Evolutionary conservation across 2,797 vertebrate species (phyloP).

Genomic region (Aplochiton taeniatus): DNA sequence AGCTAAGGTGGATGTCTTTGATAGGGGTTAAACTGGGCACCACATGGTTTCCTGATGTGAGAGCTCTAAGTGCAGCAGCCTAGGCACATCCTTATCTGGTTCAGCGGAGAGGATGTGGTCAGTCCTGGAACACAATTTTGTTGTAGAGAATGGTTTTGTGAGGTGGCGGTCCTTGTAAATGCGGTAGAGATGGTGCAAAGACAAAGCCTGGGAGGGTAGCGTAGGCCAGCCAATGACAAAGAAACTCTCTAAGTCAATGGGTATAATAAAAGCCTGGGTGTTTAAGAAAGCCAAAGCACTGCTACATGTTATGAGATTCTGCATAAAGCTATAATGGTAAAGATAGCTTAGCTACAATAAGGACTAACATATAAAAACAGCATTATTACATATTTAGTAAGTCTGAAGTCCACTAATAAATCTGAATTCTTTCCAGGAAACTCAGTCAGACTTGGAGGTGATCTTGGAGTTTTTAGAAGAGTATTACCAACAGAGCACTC

Average conservation of each 20-base stretch:
- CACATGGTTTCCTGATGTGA: not conserved
- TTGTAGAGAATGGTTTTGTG: conserved; percentile 56
- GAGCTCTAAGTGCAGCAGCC: not conserved
- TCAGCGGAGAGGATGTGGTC: conserved; percentile 76
- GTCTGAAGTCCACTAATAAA: not conserved
- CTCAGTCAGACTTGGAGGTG: conserved; percentile 77
- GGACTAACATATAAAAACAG: not conserved
- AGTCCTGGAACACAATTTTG: conserved; percentile 63
- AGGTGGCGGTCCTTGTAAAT: conserved; percentile 70
- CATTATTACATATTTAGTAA: not conserved
- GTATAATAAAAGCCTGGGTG: conserved; percentile 54
- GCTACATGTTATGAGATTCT: not conserved
- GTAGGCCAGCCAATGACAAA: conserved; percentile 47
- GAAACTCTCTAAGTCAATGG: conserved; percentile 11
- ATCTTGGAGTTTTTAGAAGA: conserved; percentile 81
- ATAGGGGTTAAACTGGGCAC: too few relatives aligned
- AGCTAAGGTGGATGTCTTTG: too few relatives aligned
- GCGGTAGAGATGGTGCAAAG: conserved; percentile 11
- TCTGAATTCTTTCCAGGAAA: conserved; percentile 59
- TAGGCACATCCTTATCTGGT: conserved; percentile 65
- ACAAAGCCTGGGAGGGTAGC: conserved; percentile 19
- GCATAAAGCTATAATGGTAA: conserved; percentile 60
- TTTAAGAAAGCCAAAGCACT: conserved; percentile 7
- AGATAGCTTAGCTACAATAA: conserved; percentile 11
- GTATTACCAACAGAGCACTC: conserved; percentile 69